These are phyloP conservation scores for Tubulanus polymorphus DNA, from an alignment of 2,888 invertebrate genomes.

Conservation along the genomic window DNA sequence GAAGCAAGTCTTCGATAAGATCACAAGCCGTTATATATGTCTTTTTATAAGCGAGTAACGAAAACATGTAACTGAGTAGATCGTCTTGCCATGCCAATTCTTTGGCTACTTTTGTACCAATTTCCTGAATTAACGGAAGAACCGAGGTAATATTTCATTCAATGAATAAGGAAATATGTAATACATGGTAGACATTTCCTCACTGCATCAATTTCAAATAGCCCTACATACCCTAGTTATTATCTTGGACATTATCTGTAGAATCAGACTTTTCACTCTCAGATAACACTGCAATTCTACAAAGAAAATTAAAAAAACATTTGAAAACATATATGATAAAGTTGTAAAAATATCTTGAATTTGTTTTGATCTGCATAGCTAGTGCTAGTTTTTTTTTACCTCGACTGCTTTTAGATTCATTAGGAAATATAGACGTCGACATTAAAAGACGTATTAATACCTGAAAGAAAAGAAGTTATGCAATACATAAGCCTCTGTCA, in stretches of 20 bases:
- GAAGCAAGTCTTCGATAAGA: slow-evolving; percentile 49
- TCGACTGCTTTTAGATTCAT: slow-evolving; percentile 17
- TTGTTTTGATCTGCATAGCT: no score
- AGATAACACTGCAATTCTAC: slow-evolving; percentile 38
- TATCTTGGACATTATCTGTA: slow-evolving; percentile 45
- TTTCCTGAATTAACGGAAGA: slow-evolving; percentile 26
- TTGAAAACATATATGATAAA: background rate
- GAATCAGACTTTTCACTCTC: slow-evolving; percentile 42
- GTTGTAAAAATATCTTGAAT: no score
- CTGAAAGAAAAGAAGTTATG: slow-evolving; percentile 23
- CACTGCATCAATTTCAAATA: background rate
- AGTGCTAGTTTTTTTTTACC: no score
- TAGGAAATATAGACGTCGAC: slow-evolving; percentile 35
- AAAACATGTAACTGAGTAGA: slow-evolving; percentile 45
- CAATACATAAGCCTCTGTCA: background rate
- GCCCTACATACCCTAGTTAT: slow-evolving; percentile 39
- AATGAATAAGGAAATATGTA: no score
- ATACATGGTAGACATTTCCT: no score
- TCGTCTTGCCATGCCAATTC: slow-evolving; percentile 38
- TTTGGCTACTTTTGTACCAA: slow-evolving; percentile 37
- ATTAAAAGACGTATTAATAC: slow-evolving; percentile 37
- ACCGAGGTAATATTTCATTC: no score
- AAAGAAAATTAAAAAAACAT: slow-evolving; percentile 12
- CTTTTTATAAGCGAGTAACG: slow-evolving; percentile 42
- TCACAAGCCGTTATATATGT: slow-evolving; percentile 48